A percentile compares a stretch with the other conserved stretches of the same genome.
Evolutionary conservation across 2,888 invertebrate species (phyloP).

Genomic region (Chorisops tibialis): DNA sequence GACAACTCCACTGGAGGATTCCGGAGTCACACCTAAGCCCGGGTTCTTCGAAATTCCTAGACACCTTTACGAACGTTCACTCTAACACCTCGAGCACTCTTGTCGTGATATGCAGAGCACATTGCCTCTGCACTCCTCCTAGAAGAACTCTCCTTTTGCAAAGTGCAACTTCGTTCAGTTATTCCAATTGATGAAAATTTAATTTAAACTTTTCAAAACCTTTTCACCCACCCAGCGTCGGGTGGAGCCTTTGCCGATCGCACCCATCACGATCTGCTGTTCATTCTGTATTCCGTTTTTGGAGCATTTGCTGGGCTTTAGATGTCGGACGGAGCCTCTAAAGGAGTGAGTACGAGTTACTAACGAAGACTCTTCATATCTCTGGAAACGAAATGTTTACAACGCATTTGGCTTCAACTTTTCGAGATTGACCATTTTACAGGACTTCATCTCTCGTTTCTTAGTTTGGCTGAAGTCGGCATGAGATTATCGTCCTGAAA

Average conservation of each 20-base stretch:
- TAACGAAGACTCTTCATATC: background rate
- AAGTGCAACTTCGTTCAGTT: slow-evolving; percentile 5
- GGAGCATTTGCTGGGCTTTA: background rate
- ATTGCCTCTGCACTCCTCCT: no score
- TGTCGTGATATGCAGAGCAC: background rate
- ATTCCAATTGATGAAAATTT: slow-evolving; percentile 32
- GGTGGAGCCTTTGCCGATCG: background rate
- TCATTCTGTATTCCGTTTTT: background rate
- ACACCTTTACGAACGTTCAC: background rate
- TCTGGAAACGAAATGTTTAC: slow-evolving; percentile 23
- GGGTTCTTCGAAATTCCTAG: background rate
- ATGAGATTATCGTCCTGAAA: slow-evolving; percentile 23
- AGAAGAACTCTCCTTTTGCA: no score
- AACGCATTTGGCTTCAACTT: slow-evolving; percentile 26
- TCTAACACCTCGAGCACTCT: slow-evolving; percentile 3
- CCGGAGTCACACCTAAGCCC: background rate
- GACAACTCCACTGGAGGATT: slow-evolving; percentile 2
- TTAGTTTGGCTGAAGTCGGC: background rate
- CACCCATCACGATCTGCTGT: background rate
- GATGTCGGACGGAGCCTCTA: background rate
- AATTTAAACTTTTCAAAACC: slow-evolving; percentile 29
- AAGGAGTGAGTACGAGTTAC: background rate
- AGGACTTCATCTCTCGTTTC: slow-evolving; percentile 17
- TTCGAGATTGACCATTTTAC: slow-evolving; percentile 28
- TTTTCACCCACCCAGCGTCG: background rate